Percentiles rank a stretch among this genome's conserved stretches.
Evolutionary conservation across 1,140 invertebrate species (phyloP).

Genomic region (Drosophila navojoa): DNA sequence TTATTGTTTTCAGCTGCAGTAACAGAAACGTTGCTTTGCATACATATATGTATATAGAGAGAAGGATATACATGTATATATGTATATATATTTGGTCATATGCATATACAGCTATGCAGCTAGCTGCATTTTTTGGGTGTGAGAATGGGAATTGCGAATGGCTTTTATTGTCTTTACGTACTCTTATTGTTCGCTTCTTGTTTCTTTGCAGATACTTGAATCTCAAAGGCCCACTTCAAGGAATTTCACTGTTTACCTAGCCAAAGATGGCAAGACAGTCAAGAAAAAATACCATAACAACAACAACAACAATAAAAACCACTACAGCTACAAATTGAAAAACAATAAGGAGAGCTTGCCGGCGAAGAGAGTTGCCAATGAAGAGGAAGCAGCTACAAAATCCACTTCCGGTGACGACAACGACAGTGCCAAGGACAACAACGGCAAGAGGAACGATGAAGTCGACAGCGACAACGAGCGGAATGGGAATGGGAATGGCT

Average conservation of each 20-base stretch:
- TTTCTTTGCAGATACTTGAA: conserved; percentile 71
- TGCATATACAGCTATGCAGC: conserved; percentile 7
- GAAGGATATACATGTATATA: neutral
- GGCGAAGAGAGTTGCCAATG: conserved; percentile 33
- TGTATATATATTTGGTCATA: no score
- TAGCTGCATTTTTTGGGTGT: conserved; percentile 19
- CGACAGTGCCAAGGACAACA: conserved; percentile 1
- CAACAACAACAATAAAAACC: conserved; percentile 53
- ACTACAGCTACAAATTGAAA: conserved; percentile 72
- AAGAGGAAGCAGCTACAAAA: conserved; percentile 27
- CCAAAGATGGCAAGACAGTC: conserved; percentile 47
- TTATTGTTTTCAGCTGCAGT: conserved; percentile 20
- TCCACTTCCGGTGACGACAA: conserved; percentile 18
- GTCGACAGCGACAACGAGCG: neutral
- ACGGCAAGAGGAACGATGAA: neutral
- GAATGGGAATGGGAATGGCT: neutral
- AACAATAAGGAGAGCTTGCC: conserved; percentile 57
- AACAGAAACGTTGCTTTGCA: conserved; percentile 2
- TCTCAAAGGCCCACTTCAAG: conserved; percentile 72
- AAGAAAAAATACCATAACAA: conserved; percentile 44
- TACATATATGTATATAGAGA: neutral
- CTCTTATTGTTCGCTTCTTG: conserved; percentile 36
- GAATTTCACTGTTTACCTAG: conserved; percentile 70
- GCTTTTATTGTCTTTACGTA: conserved; percentile 38
- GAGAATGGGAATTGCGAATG: neutral